A percentile compares a stretch with the other conserved stretches of the same genome.
Conservation (phyloP, 1,140 invertebrate species). For the Diorhabda elongata region DNA sequence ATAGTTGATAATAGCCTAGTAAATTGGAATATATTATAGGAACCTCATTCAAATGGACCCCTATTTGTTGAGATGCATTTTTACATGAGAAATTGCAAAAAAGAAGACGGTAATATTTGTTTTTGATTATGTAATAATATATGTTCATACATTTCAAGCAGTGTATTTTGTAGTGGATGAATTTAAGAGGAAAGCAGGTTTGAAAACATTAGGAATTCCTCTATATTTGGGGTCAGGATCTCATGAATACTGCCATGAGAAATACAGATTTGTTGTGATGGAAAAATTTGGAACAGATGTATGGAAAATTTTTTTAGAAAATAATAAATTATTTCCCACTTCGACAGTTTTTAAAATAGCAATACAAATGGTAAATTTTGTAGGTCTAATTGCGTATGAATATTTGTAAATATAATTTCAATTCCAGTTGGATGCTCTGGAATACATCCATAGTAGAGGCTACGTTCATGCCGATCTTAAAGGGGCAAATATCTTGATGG, state of each 20-base stretch:
- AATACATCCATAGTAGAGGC: constrained; percentile 81
- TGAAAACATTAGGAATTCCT: constrained; percentile 82
- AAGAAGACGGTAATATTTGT: constrained; percentile 66
- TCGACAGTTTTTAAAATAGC: constrained; percentile 75
- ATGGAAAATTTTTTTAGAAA: constrained; percentile 72
- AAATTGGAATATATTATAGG: constrained; percentile 54
- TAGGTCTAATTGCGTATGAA: neutral
- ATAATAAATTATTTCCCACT: constrained; percentile 65
- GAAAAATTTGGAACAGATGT: constrained; percentile 87
- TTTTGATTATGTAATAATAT: constrained; percentile 7
- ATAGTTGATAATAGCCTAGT: neutral
- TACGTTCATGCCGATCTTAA: constrained; percentile 94
- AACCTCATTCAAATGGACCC: constrained; percentile 89
- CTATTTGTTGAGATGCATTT: constrained; percentile 95
- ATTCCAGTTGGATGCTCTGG: constrained; percentile 72
- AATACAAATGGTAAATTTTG: constrained; percentile 76
- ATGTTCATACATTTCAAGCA: neutral
- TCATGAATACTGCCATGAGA: constrained; percentile 67
- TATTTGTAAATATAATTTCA: neutral
- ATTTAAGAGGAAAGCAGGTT: constrained; percentile 68
- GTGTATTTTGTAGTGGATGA: constrained; percentile 61
- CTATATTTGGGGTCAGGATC: constrained; percentile 78
- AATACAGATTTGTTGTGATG: constrained; percentile 90
- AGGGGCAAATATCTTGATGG: constrained; percentile 80
- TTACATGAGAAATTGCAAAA: constrained; percentile 81